Conservation (phyloP, 1,140 invertebrate genomes). For the Drosophila parvula region DNA sequence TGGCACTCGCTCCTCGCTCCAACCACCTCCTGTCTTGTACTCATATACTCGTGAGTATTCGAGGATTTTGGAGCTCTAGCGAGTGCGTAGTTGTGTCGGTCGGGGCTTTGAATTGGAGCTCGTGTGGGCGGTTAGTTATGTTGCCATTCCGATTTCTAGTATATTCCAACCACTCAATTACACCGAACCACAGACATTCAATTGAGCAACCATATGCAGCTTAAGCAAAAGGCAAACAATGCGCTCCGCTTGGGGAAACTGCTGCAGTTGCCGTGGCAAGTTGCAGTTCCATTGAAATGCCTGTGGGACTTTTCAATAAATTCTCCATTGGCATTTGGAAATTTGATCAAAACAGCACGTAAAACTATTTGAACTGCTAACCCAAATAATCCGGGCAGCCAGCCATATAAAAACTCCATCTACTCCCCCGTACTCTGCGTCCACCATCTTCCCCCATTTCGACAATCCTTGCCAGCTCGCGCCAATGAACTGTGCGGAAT, state of each 20-base stretch:
- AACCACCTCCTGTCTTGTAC: neutral
- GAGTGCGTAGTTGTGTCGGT: slow-evolving; percentile 12
- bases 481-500: slow-evolving; percentile 77
- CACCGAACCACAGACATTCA: slow-evolving; percentile 62
- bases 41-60: neutral
- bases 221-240: slow-evolving; percentile 71
- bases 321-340: slow-evolving; percentile 69
- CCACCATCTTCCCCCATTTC: neutral
- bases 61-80: neutral
- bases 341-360: slow-evolving; percentile 75
- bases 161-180: slow-evolving; percentile 76
- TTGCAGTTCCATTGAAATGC: slow-evolving; percentile 33
- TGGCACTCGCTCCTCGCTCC: neutral
- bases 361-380: slow-evolving; percentile 81
- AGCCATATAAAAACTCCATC: slow-evolving; percentile 12
- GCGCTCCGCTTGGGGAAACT: slow-evolving; percentile 27
- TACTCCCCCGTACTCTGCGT: neutral
- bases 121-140: slow-evolving; percentile 40
- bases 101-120: slow-evolving; percentile 7
- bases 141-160: slow-evolving; percentile 59
- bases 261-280: slow-evolving; percentile 14
- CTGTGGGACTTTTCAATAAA: slow-evolving; percentile 65
- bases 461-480: slow-evolving; percentile 39
- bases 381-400: slow-evolving; percentile 64
- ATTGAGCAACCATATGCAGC: slow-evolving; percentile 64